Evolutionary conservation across 2,888 invertebrate genomes (phyloP).

Genomic region (Acleris sparsana): DNA sequence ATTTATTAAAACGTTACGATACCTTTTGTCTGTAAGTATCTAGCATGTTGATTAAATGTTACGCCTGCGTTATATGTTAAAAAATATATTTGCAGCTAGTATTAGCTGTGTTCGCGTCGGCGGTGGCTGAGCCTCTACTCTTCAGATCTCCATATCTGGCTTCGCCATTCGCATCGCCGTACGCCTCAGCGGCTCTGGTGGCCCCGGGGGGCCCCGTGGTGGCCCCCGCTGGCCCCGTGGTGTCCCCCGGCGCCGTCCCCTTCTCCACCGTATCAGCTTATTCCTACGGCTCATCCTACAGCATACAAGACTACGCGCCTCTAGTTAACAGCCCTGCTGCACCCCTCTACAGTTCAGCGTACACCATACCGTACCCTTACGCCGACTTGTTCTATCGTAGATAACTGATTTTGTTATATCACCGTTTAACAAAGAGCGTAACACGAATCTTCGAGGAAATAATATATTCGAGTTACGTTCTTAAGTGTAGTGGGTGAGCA

Average conservation of each 20-base stretch:
- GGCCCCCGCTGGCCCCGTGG: slow-evolving; percentile 40
- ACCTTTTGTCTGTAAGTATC: neutral
- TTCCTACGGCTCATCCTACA: slow-evolving; percentile 51
- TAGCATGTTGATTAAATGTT: neutral
- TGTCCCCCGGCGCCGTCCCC: slow-evolving; percentile 42
- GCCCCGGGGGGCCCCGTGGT: slow-evolving; percentile 43
- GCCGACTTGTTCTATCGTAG: slow-evolving; percentile 38
- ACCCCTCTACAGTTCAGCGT: slow-evolving; percentile 45
- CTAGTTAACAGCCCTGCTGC: slow-evolving; percentile 28
- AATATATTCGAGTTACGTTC: slow-evolving; percentile 3
- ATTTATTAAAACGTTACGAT: neutral
- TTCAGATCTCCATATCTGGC: slow-evolving; percentile 44
- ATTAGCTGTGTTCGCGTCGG: slow-evolving; percentile 50
- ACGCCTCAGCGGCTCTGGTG: slow-evolving; percentile 44
- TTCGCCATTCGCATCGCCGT: slow-evolving; percentile 29
- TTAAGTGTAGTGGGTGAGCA: slow-evolving; percentile 14
- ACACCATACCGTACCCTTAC: slow-evolving; percentile 52
- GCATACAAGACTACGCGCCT: slow-evolving; percentile 37
- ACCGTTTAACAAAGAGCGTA: neutral
- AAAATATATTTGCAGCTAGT: slow-evolving; percentile 50
- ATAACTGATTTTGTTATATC: slow-evolving; percentile 14
- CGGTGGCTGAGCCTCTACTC: slow-evolving; percentile 52
- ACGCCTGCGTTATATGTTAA: no score
- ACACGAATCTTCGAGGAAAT: neutral
- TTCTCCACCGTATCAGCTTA: slow-evolving; percentile 52